Evolutionary conservation across 2,797 vertebrate genomes (phyloP), one percentile per base, ranked within the genome.

Genomic region (Betta splendens): DNA sequence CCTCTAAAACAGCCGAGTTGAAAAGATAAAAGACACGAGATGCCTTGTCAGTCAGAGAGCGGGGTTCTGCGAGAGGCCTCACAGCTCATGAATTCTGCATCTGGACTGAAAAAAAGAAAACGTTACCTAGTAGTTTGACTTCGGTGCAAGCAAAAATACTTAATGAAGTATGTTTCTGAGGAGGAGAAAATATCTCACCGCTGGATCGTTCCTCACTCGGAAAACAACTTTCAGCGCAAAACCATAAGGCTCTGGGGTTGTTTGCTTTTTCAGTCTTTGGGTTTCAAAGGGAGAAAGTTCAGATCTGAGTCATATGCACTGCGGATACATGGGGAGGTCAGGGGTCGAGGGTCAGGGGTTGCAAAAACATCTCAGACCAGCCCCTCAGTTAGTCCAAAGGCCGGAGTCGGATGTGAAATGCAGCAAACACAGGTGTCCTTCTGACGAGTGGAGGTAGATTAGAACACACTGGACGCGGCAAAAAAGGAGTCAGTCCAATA

Each of bases 1-100:
- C 79, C 84, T 79, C 80, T 90, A 81, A 88, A 90, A 87, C 82
- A 73, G 80, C 87, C 84, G 73, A 71, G 69, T 80, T 72, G 55
- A 81, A 85, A 89, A 90, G 87, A 90, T 90, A 83, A 90, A 89
- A 89, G 85, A 80, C 74, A 61, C 16, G 20, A 80, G 78, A 84
- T 85, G 84, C 79, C 80, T 69, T 66, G 75, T 78, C 85, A 64
- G 77, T 75, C 77, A 85, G 56, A 79, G 64, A 71, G 60, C 46
- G 11, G 75, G 44, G 48, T 48, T 78, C 73, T 21, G 53, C 66
- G 72, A 65, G 66, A 65, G n/a, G 9, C 57, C 56, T 73, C 71
- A 18, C 73, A 77, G 75, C 47, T 79, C 79, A 62, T 84, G 73
- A 85, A 79, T 75, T 81, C 18, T 42, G 53, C 15, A 36, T 67